Percentiles rank a stretch among this genome's conserved stretches.
These are phyloP conservation scores for Eupithecia dodoneata DNA, from an alignment of 2,888 invertebrate genomes.

Conservation along the genomic window DNA sequence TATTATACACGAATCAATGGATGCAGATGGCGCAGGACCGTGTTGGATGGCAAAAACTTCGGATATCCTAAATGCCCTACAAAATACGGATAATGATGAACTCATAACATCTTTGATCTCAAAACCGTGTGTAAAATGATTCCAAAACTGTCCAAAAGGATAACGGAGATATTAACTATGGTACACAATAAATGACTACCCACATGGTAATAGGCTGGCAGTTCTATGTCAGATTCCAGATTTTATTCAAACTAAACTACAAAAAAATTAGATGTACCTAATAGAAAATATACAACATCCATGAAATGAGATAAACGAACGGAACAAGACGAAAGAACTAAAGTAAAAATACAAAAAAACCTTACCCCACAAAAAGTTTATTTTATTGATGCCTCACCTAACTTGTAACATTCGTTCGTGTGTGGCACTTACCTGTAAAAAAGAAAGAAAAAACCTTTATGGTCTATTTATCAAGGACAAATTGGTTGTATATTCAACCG, in stretches of 20 bases:
- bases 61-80: neutral
- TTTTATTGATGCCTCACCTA: conserved; percentile 59
- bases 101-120: neutral
- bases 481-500: conserved; percentile 44
- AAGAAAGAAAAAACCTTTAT: conserved; percentile 52
- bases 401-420: conserved; percentile 48
- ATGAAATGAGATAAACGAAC: conserved; percentile 12
- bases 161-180: neutral
- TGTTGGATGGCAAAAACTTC: neutral
- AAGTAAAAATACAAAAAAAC: conserved; percentile 15
- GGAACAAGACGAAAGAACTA: neutral
- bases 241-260: neutral
- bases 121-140: neutral
- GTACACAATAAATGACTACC: neutral
- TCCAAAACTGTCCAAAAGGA: no score
- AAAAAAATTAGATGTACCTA: neutral
- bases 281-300: neutral
- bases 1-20: neutral
- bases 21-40: neutral
- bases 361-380: conserved; percentile 21
- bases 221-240: neutral
- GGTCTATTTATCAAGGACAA: conserved; percentile 59
- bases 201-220: neutral
- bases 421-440: conserved; percentile 70
- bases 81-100: neutral